phyloP scores from a whole-genome alignment of 1,140 invertebrate genomes.

The Penaeus japonicus region DNA sequence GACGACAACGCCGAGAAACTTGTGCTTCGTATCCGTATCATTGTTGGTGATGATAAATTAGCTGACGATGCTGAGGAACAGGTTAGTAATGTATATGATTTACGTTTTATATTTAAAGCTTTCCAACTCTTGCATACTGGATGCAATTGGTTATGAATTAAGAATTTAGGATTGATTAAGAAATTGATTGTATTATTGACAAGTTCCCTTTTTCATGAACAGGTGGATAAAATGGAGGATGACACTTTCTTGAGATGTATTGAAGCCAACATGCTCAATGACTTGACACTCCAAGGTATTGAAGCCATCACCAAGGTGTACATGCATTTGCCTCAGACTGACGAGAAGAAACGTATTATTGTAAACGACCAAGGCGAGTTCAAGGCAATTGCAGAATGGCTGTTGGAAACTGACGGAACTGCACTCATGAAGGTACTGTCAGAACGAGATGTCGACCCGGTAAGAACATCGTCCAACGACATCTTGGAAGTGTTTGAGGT shows the following conservation, averaged over 20 bases:
- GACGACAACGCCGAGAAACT: conserved; percentile 99
- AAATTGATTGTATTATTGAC: too few species aligned
- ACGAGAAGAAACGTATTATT: conserved; percentile 81
- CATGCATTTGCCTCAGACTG: conserved; percentile 88
- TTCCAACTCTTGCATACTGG: too few species aligned
- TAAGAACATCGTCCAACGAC: conserved; percentile 97
- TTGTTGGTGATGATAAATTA: conserved; percentile 96
- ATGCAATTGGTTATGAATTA: too few species aligned
- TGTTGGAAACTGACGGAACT: conserved; percentile 98
- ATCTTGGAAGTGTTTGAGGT: conserved; percentile 99
- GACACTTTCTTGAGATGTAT: conserved; percentile 98
- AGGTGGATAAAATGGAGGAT: conserved; percentile 98
- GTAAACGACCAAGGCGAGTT: conserved; percentile 99
- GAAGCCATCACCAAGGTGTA: conserved; percentile 82
- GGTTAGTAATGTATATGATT: conserved; percentile 15
- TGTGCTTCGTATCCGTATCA: conserved; percentile 96
- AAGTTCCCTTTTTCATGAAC: too few species aligned
- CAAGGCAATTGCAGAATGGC: conserved; percentile 97
- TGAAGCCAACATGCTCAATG: conserved; percentile 97
- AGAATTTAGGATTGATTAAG: too few species aligned
- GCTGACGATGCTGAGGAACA: conserved; percentile 83
- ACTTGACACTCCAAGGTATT: conserved; percentile 93
- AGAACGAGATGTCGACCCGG: conserved; percentile 95
- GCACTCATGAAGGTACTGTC: conserved; percentile 92
- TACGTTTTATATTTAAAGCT: too few species aligned